Base-by-base conservation (phyloP, 2,888 invertebrate species). In the Chymomyza fuscimana region DNA sequence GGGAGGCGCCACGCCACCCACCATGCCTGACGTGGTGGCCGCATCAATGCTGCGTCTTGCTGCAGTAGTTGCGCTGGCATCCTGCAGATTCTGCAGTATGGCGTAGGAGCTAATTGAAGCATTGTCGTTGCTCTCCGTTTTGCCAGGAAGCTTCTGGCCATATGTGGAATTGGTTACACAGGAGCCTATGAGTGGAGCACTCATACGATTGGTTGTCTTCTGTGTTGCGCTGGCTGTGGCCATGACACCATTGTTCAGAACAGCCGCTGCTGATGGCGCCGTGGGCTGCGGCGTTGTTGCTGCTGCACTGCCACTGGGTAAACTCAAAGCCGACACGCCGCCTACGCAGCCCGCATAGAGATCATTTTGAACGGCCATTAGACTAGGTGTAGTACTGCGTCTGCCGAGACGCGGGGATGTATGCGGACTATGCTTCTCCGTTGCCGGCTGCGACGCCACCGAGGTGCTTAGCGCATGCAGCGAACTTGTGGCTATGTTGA, bases 401-500 rank as follows among this genome's bases (percentile, higher is more conserved):
- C 92, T 81, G 54, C 93, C 93, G 76, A 93, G 92, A 0, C 94
- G 92, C 0, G 94, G 94, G 0, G 94, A 94, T 0, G 93, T 93
- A 19, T 92, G 93, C 7, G 94, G 94, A 54, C 94, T 94, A 0
- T 94, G 93, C 82, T 92, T 92, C 73, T 92, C 92, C 36, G 68
- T n/a, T 19, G 87, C 74, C 22, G 83, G 76, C 22, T 80, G 80
- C 0, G 79, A 63, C 56, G 76, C 76, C 4, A 82, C 72, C 62
- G 85, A 82, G 65, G 84, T 86, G 86, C 92, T 92, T 0, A 94
- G 91, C 3, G 93, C 94, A 78, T 93, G 94, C 72, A 94, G 93
- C 1, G 93, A 94, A 3, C 94, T 94, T 2, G 94, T 94, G 0
- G 94, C 94, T 15, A 94, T 94, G 91, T 94, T 94, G 92, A 94